phyloP scores from a whole-genome alignment of 2,888 invertebrate genomes.

The Tenthredo scrophulariae region DNA sequence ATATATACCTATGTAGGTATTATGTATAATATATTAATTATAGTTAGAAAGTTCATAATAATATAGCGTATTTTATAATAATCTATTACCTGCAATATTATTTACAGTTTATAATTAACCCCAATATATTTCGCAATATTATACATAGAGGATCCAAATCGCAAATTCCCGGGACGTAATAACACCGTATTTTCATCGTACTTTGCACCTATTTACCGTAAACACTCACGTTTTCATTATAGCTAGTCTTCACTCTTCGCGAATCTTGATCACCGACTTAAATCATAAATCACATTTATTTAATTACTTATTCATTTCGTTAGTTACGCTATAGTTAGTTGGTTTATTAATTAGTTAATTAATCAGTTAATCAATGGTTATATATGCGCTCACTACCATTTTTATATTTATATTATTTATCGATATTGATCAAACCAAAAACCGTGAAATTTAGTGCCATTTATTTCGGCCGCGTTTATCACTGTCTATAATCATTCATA shows the following conservation, averaged over 20 bases:
- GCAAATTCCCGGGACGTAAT: not conserved
- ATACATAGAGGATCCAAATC: not conserved
- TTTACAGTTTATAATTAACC: not conserved
- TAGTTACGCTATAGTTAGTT: not conserved
- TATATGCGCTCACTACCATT: not conserved
- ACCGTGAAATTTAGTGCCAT: not conserved
- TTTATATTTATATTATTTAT: not conserved
- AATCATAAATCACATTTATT: not conserved
- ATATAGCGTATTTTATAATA: not conserved
- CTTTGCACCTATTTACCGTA: not conserved
- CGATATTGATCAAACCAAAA: not conserved
- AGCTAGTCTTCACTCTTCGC: too few species aligned
- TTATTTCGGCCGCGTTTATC: not conserved
- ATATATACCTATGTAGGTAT: too few species aligned
- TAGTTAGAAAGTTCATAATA: slow-evolving; percentile 2
- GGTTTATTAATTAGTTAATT: not conserved
- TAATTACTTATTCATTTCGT: not conserved
- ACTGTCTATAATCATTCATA: not conserved
- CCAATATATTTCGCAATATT: not conserved
- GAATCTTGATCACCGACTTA: not conserved
- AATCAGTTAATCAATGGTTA: not conserved
- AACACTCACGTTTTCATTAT: not conserved
- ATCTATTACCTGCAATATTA: not conserved
- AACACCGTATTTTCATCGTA: not conserved
- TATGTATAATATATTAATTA: not conserved